Evolutionary conservation across 2,888 invertebrate species (phyloP), one percentile per base, ranked within the genome.

Genomic region (Hoplodrina blanda): DNA sequence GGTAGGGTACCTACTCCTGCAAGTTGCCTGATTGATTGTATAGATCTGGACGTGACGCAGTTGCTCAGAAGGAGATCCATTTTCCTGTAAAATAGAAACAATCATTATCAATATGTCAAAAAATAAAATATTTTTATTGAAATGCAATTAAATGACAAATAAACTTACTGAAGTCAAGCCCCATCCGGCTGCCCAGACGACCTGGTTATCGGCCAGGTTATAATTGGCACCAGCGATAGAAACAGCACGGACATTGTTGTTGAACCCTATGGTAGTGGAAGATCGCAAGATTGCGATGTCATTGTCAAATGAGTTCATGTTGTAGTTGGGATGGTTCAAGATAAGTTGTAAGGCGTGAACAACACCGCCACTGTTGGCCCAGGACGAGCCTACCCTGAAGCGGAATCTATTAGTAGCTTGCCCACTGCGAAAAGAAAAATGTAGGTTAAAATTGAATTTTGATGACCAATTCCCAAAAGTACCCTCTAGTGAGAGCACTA

Each of bases 141-240:
- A 25, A 25, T 25, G 25, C 25, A 25, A 25, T 25, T 0, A 13
- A 19, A 6, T 4, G 8, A 41, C 17, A 49, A 25, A 19, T 19
- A 46, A 55, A 88, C 91, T 89, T 79, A 92, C 92, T 4, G 77
- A 76, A 63, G 81, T 89, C 11, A 70, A 25, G 4, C 93, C 93
- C 93, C 93, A 93, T 72, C 93, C 93, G 30, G 91, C 82, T 37
- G 91, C 91, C 89, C 88, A 91, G 0, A 93, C 91, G 3, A 69
- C 74, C 69, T 87, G 80, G 72, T 91, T 89, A 62, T 92, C 91
- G 15, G 33, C 77, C 0, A 91, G 72, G 44, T 79, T 76, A 76
- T 92, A 93, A 74, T 86, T 91, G 30, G 86, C 4, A 0, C 90
- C 87, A 19, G 86, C 73, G 41, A 85, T 82, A 11, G 65, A 61